These are phyloP conservation scores for Conus betulinus DNA, from an alignment of 1,140 invertebrate genomes.

Conservation along the genomic window DNA sequence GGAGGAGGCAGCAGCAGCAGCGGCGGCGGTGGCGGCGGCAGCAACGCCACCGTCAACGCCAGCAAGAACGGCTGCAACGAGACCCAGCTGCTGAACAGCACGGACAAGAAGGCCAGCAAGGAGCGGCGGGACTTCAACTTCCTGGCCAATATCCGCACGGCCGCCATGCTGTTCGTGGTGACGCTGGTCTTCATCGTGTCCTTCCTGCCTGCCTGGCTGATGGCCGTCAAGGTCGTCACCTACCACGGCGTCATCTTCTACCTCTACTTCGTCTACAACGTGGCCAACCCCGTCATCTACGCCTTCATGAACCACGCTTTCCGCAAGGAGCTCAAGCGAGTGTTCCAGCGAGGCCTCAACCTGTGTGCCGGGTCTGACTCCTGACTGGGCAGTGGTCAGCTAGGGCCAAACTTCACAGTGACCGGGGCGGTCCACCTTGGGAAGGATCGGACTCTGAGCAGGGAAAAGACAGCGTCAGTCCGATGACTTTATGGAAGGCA, in stretches of 20 bases:
- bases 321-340: slow-evolving; percentile 68
- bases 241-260: slow-evolving; percentile 69
- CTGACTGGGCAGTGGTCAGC: not conserved
- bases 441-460: too few species aligned
- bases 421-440: too few species aligned
- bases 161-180: slow-evolving; percentile 71
- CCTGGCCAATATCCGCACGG: slow-evolving; percentile 72
- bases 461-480: too few species aligned
- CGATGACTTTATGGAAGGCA: too few species aligned
- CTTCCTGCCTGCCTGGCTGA: slow-evolving; percentile 72
- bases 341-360: slow-evolving; percentile 57
- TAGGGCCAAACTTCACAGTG: too few species aligned
- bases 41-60: slow-evolving; percentile 26
- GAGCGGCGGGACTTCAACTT: slow-evolving; percentile 51
- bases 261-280: slow-evolving; percentile 72
- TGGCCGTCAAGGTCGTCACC: slow-evolving; percentile 61
- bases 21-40: not conserved
- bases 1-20: not conserved
- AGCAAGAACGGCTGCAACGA: slow-evolving; percentile 19
- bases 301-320: slow-evolving; percentile 73
- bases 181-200: slow-evolving; percentile 71
- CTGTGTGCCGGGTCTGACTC: slow-evolving; percentile 26
- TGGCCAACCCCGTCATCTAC: slow-evolving; percentile 73
- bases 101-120: slow-evolving; percentile 43
- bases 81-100: slow-evolving; percentile 29